Evolutionary conservation across 2,797 vertebrate species (phyloP).

Genomic region (Girardinus metallicus): DNA sequence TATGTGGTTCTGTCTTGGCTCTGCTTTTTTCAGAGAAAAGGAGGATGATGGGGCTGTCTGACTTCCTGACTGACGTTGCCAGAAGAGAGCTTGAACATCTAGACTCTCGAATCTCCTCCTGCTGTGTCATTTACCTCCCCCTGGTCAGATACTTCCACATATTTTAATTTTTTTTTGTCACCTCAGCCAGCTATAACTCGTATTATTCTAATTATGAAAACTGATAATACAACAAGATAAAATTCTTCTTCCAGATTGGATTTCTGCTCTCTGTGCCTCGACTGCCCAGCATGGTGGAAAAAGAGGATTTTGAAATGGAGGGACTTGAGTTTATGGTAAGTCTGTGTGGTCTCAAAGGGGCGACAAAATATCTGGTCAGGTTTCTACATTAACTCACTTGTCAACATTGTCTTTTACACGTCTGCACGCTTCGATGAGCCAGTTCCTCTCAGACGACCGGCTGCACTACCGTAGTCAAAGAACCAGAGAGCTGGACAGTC

Average conservation of each 20-base stretch:
- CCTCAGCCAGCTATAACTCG: background rate
- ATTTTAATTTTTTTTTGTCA: background rate
- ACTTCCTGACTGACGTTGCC: slow-evolving; percentile 94
- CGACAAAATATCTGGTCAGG: background rate
- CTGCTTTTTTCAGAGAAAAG: slow-evolving; percentile 85
- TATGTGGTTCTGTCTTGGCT: background rate
- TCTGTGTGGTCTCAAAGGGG: background rate
- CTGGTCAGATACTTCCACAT: slow-evolving; percentile 77
- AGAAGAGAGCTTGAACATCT: slow-evolving; percentile 89
- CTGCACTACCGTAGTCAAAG: slow-evolving; percentile 92
- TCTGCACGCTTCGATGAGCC: slow-evolving; percentile 9
- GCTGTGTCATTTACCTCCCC: slow-evolving; percentile 95
- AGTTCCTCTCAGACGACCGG: slow-evolving; percentile 93
- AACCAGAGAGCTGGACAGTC: slow-evolving; percentile 92
- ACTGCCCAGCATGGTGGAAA: slow-evolving; percentile 89
- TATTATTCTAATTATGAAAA: background rate
- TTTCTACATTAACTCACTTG: slow-evolving; percentile 4
- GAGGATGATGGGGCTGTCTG: slow-evolving; percentile 89
- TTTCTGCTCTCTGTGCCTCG: slow-evolving; percentile 93
- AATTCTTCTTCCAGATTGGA: slow-evolving; percentile 83
- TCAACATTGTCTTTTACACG: background rate
- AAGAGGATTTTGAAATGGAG: slow-evolving; percentile 90
- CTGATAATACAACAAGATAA: background rate
- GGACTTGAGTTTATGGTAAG: slow-evolving; percentile 94
- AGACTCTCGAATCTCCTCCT: slow-evolving; percentile 87